Evolutionary conservation across 1,140 invertebrate genomes (phyloP), one percentile per base, ranked within the genome.

Genomic region (Camponotus pennsylvanicus): DNA sequence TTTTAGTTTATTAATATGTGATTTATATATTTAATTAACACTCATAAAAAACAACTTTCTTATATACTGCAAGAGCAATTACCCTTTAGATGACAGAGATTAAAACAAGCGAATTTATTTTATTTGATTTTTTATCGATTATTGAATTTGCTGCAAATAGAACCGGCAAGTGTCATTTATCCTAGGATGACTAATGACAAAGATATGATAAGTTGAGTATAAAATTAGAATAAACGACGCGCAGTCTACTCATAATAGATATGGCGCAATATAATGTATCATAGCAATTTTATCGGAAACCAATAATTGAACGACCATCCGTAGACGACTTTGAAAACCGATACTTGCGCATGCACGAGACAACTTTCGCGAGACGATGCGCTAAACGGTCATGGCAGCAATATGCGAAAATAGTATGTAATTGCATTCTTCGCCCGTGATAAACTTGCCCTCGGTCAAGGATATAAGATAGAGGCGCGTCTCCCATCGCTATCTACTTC

Each of bases 201-300:
- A 83, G 55, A 75, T 83, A 75, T 75, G 40, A 32, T 61, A 83
- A 83, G 40, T 75, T 83, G 79, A 73, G 55, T 75, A 59, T 83
- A 83, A 83, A 83, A 83, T 83, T 83, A 83, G 79, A 83, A 83
- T 83, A 83, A 83, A 73, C 69, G 69, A 83, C 42, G 79, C 37
- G 79, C 55, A 73, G 67, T 73, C 79, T 70, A 83, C 69, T 83
- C 79, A 83, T 83, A 83, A 83, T 83, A 83, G 79, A 83, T 83
- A 83, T 27, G 67, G 69, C 69, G 57, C 79, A 75, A 75, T 61
- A 70, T 83, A 83, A 83, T 83, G 69, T 83, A 63, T 83, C 79
- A 75, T 70, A 34, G 79, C 55, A 75, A 83, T 83, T 83, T 83
- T 83, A 83, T 83, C 69, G 79, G 42, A 83, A 83, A 83, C 79